Evolutionary conservation across 2,888 invertebrate genomes (phyloP).

Genomic region (Lasioglossum zephyrum): DNA sequence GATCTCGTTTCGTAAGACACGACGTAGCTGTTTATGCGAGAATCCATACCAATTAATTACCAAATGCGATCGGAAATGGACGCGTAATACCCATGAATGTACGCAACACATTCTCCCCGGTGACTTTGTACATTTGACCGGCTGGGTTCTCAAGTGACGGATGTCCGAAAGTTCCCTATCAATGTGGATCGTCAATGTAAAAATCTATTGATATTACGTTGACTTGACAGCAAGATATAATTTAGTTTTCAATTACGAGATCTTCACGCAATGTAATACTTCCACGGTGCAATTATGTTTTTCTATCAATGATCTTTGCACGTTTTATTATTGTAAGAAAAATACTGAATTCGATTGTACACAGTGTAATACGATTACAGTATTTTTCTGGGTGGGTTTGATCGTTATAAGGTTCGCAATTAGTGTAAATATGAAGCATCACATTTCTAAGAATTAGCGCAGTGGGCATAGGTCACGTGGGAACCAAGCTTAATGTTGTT

Average conservation of each 20-base stretch:
- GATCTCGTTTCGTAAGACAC: constrained; percentile 39
- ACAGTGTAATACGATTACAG: too few relatives aligned
- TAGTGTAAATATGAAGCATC: neutral
- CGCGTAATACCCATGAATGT: constrained; percentile 34
- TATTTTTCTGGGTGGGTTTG: too few relatives aligned
- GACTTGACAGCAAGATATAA: neutral
- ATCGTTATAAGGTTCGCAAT: neutral
- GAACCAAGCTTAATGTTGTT: neutral
- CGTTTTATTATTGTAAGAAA: neutral
- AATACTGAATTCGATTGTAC: neutral
- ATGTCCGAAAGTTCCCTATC: neutral
- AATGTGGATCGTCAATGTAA: neutral
- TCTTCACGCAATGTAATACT: neutral
- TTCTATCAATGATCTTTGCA: neutral
- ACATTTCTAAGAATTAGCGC: neutral
- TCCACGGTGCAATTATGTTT: neutral
- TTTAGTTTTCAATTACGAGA: neutral
- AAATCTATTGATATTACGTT: neutral
- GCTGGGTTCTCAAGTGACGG: neutral
- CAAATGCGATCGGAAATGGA: constrained; percentile 16
- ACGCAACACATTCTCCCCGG: constrained; percentile 6
- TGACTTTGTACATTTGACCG: constrained; percentile 16
- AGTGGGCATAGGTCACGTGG: neutral
- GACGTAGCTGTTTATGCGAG: constrained; percentile 8
- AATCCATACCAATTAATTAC: constrained; percentile 13